These are phyloP conservation scores for Aythya baeri DNA, from an alignment of 2,113 vertebrate genomes.

Conservation along the genomic window DNA sequence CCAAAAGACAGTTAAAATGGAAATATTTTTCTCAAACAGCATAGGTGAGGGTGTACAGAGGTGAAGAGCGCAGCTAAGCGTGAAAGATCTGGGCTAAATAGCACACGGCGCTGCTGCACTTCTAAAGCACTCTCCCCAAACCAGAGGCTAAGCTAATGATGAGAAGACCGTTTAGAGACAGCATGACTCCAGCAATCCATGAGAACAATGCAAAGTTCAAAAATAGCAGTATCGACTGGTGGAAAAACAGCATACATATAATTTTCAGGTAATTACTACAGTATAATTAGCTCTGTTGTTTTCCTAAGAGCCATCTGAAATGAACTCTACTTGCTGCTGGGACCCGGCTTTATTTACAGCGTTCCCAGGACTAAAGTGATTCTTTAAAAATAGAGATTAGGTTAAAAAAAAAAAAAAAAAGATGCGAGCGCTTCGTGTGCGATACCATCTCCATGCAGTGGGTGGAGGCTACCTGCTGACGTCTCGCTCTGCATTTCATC, in stretches of 20 bases:
- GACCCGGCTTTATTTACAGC: neutral
- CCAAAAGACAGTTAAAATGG: neutral
- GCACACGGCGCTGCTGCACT: neutral
- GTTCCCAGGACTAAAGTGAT: neutral
- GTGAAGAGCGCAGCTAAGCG: neutral
- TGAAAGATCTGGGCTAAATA: neutral
- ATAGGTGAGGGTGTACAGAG: neutral
- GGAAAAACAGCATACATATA: conserved; percentile 76
- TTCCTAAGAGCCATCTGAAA: conserved; percentile 52
- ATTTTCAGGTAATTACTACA: conserved; percentile 78
- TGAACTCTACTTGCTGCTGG: neutral
- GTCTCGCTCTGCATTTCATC: neutral
- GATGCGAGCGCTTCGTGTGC: neutral
- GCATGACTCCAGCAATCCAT: conserved; percentile 47
- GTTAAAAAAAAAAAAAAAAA: neutral
- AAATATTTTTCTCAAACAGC: neutral
- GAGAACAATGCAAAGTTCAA: conserved; percentile 65
- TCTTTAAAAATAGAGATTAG: neutral
- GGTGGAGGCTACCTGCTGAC: neutral
- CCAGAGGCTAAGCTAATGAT: neutral
- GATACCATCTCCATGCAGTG: fast-evolving
- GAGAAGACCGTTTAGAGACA: conserved; percentile 39
- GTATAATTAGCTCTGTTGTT: conserved; percentile 72
- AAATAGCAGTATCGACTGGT: conserved; percentile 72
- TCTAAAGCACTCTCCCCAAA: neutral